Conservation (phyloP, 2,888 invertebrate species). For the Hirtodrosophila trivittata region DNA sequence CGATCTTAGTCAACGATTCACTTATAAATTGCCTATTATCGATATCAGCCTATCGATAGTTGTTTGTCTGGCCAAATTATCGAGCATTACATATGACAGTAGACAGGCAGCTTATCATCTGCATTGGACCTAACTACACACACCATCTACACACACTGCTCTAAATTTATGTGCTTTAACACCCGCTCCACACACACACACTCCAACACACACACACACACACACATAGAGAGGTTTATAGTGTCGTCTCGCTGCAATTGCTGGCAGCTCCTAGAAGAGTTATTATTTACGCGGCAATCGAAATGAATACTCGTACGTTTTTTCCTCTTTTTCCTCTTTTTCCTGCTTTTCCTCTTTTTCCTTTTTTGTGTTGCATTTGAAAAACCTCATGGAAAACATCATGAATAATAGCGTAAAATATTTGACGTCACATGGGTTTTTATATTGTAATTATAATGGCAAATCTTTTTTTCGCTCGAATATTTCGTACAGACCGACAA, state of each 20-base stretch:
- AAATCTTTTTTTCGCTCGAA: constrained; percentile 56
- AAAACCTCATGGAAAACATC: constrained; percentile 42
- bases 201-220: no score
- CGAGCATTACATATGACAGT: no score
- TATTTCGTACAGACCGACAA: constrained; percentile 19
- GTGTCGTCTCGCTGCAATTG: not conserved
- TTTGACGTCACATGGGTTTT: constrained; percentile 69
- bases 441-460: constrained; percentile 67
- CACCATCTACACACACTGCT: no score
- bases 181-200: no score
- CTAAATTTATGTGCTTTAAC: no score
- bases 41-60: no score
- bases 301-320: constrained; percentile 50
- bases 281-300: constrained; percentile 60
- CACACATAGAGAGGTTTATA: no score
- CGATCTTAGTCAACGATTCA: no score
- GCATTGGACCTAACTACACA: no score
- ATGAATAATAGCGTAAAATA: constrained; percentile 73
- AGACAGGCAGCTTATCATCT: no score
- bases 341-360: not conserved
- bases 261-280: constrained; percentile 4
- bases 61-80: no score
- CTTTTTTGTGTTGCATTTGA: constrained; percentile 16
- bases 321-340: constrained; percentile 16
- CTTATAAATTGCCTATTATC: no score